phyloP scores from a whole-genome alignment of 2,888 invertebrate genomes.

The Lycophotia porphyrea region DNA sequence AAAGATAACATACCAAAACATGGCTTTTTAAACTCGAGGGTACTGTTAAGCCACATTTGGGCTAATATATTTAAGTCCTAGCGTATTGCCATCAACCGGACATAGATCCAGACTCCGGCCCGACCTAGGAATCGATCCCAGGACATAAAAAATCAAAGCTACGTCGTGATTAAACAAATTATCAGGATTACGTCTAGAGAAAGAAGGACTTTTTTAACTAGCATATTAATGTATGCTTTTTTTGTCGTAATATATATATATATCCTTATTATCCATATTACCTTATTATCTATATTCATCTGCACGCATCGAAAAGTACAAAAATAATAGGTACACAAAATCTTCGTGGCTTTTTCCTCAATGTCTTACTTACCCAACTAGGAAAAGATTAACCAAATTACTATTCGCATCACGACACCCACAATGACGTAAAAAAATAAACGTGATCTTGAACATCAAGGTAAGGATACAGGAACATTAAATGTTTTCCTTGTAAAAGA shows the following conservation, averaged over 20 bases:
- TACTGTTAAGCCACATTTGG: too few relatives aligned
- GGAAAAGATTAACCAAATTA: conserved; percentile 28
- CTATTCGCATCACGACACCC: conserved; percentile 27
- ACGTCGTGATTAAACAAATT: not conserved
- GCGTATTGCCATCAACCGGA: not conserved
- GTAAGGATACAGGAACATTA: conserved; percentile 32
- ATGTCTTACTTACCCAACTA: conserved; percentile 9
- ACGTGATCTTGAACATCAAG: conserved; percentile 45
- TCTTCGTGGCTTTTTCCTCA: not conserved
- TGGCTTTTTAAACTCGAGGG: too few relatives aligned
- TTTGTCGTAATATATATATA: not conserved
- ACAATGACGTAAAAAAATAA: conserved; percentile 30
- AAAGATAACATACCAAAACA: too few relatives aligned
- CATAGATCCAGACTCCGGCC: not conserved
- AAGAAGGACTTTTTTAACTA: not conserved
- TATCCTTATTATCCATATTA: not conserved
- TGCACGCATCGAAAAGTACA: not conserved
- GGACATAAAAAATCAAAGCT: not conserved
- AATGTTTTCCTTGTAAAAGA: conserved; percentile 9
- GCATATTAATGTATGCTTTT: not conserved
- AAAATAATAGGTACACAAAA: not conserved
- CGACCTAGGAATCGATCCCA: not conserved
- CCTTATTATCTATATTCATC: not conserved
- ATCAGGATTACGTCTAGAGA: not conserved
- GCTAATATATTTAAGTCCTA: not conserved